Conservation (phyloP, 2,888 invertebrate genomes). For the Saturnia japonica region DNA sequence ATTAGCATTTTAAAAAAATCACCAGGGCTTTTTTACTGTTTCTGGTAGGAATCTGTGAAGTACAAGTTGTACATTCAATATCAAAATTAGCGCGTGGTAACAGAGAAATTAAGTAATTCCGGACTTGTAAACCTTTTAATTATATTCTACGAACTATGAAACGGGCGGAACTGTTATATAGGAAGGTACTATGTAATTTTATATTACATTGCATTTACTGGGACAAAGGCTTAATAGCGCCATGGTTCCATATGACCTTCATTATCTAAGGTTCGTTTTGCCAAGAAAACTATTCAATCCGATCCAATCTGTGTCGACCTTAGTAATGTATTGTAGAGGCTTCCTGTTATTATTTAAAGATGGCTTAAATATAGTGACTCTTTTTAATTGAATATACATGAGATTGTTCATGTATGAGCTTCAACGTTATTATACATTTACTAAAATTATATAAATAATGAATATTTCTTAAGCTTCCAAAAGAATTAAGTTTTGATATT, state of each 20-base stretch:
- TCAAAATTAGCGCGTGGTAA: not conserved
- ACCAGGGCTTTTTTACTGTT: no score
- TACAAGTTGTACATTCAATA: not conserved
- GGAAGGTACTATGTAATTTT: not conserved
- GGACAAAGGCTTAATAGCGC: not conserved
- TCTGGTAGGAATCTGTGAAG: no score
- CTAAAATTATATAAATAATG: not conserved
- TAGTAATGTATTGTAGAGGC: slow-evolving; percentile 31
- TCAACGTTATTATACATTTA: no score
- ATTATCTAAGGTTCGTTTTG: slow-evolving; percentile 9
- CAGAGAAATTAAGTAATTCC: not conserved
- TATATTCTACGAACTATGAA: not conserved
- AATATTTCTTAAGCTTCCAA: not conserved
- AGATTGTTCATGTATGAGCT: not conserved
- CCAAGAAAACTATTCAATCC: slow-evolving; percentile 32
- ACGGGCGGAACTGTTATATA: not conserved
- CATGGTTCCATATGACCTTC: not conserved
- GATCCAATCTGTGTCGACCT: slow-evolving; percentile 33
- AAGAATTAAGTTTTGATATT: not conserved
- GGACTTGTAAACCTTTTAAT: not conserved
- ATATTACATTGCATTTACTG: not conserved
- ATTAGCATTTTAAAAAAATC: no score
- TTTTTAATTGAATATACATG: not conserved
- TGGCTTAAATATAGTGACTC: not conserved
- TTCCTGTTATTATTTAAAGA: slow-evolving; percentile 23